Base-by-base conservation (phyloP, 2,888 invertebrate species). In the Brassicogethes aeneus region DNA sequence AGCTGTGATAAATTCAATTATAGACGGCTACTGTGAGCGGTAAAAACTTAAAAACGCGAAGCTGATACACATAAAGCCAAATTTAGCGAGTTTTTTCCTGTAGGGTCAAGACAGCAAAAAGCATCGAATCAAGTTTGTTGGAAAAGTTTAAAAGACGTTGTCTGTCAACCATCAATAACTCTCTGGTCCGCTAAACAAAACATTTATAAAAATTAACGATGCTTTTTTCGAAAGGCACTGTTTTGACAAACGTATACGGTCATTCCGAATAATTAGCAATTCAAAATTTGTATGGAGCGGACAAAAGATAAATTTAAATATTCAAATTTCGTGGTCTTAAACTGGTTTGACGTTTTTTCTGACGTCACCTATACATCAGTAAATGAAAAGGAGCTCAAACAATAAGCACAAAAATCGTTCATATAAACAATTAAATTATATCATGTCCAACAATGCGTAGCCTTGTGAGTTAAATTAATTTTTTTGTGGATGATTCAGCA, bases 251-350 rank as follows among this genome's bases (percentile, higher is more conserved):
- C 43, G 39, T 33, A 50, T 45, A 37, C 53, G 51, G 54, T 55
- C 59, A 57, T 57, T 49, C 57, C 52, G 50, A 56, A 59, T 63
- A 62, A 65, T 65, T 65, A 65, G 62, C 65, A 64, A 64, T 64
- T 64, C 65, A 61, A 65, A 59, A 50, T 56, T 61, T 57, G 56
- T 62, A 61, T 64, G 63, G 53, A 44, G 48, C 61, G 60, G 62
- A 65, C 65, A 64, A 64, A 63, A 61, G 62, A 60, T 62, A 61
- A 53, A 64, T 65, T 64, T 65, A 61, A 65, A 65, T 64, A 65
- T 65, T 64, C 60, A 65, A 65, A 63, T 62, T 54, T 50, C 48
- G 41, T 50, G 51, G 54, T 48, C 53, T 52, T 53, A 52, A 57
- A 57, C 54, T 53, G 52, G 57, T 54, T 56, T 54, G 57, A 56